Evolutionary conservation across 2,797 vertebrate species (phyloP).

Genomic region (Naso thynnoides): DNA sequence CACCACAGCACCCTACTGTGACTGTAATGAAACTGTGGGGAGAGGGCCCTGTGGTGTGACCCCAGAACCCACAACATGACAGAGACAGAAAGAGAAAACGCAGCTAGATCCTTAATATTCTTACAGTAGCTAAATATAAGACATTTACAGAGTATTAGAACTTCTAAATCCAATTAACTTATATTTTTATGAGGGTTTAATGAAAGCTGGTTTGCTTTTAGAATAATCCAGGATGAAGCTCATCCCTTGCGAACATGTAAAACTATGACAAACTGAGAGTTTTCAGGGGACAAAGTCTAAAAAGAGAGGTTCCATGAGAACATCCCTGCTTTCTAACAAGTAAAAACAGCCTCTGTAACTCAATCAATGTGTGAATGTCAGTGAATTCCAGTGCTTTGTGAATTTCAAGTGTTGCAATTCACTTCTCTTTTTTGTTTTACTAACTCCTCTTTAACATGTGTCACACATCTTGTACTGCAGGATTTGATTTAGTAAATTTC

Average conservation of each 20-base stretch:
- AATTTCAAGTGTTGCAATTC: slow-evolving; percentile 27
- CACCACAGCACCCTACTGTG: slow-evolving; percentile 40
- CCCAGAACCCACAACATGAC: slow-evolving; percentile 11
- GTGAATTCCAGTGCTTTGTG: slow-evolving; percentile 34
- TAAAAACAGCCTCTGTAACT: slow-evolving; percentile 1
- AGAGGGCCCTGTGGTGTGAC: slow-evolving; percentile 35
- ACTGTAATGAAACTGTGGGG: slow-evolving; percentile 49
- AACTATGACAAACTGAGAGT: not conserved
- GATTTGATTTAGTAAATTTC: slow-evolving; percentile 11
- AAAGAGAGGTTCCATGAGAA: slow-evolving; percentile 29
- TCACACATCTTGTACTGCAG: not conserved
- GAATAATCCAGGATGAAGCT: not conserved
- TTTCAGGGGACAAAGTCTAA: not conserved
- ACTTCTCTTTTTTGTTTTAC: not conserved
- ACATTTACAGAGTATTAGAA: not conserved
- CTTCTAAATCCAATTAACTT: not conserved
- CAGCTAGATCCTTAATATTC: not conserved
- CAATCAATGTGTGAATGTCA: slow-evolving; percentile 58
- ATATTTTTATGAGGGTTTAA: not conserved
- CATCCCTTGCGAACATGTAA: not conserved
- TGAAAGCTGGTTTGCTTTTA: not conserved
- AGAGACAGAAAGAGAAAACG: slow-evolving; percentile 10
- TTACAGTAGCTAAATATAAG: not conserved
- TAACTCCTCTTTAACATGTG: not conserved
- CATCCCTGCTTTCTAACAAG: not conserved